Evolutionary conservation across 2,113 vertebrate species (phyloP), one percentile per base, ranked within the genome.

Genomic region (Ascaphus truei): DNA sequence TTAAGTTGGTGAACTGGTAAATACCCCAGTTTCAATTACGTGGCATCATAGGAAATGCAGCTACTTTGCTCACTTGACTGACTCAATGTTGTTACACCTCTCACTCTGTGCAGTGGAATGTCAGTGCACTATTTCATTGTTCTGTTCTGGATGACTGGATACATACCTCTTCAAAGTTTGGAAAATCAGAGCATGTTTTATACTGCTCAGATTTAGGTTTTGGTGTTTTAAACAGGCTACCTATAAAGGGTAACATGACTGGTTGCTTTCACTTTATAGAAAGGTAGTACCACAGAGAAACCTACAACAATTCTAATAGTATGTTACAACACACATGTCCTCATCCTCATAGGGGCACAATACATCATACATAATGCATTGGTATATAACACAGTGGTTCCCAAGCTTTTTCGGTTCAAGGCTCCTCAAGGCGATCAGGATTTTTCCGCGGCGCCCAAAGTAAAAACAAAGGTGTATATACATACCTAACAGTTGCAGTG

Each of bases 1-100:
- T 59, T 69, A 60, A 58, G 45, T 25, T 60, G 66, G 56, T 60
- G 66, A 52, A 60, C 55, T 69, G 66, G 66, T 69, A 52, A 69
- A 69, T 60, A 51, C 66, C 45, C 66, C 33, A 51, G 22, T 71
- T 71, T 71, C 67, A 71, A 61, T 71, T 71, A 61, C 16, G 10
- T 57, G 2, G 12, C 57, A 29, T 57, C 33, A 30, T 52, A 61
- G 67, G 31, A 52, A 61, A 52, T 29, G 31, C 3, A 47, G 25
- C n/a, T 27, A 13, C n/a, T 51, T 8, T 48, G 57, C 33, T 61
- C 25, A 52, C 31, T 34, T 34, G n/a, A 71, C 31, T 23, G 45
- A 41, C 12, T 61, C 13, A 7, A 59, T 59, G 43, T 59, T 45
- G 29, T 50, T 33, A 16, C 67, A 16, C 25, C 43, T 59, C 55